Percentiles rank a stretch among this genome's conserved stretches.
Evolutionary conservation across 2,797 vertebrate genomes (phyloP).

Genomic region (Calcarius lapponicus): DNA sequence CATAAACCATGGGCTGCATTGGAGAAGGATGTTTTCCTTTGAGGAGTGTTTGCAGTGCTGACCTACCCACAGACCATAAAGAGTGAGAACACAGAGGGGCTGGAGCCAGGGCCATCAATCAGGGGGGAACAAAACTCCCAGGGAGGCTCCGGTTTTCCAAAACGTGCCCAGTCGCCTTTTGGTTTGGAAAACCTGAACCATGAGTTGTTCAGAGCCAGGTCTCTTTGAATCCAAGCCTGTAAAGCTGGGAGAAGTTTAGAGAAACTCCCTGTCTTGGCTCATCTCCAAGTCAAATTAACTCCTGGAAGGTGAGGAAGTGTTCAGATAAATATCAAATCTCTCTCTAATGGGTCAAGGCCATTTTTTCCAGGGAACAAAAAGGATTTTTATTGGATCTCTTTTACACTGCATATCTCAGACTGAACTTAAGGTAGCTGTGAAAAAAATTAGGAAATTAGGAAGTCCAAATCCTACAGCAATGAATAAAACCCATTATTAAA

Average conservation of each 20-base stretch:
- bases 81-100: neutral
- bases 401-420: neutral
- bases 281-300: constrained; percentile 18
- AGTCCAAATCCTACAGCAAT: neutral
- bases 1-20: neutral
- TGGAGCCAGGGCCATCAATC: neutral
- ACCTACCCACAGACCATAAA: constrained; percentile 7
- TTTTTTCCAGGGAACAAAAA: constrained; percentile 2
- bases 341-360: neutral
- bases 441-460: neutral
- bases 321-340: neutral
- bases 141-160: neutral
- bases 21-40: neutral
- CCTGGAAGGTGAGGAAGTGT: constrained; percentile 30
- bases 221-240: neutral
- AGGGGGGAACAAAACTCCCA: neutral
- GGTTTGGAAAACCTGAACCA: neutral
- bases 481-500: neutral
- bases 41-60: neutral
- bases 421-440: neutral
- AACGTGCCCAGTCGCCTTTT: neutral
- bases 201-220: neutral
- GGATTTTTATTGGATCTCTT: neutral
- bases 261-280: neutral
- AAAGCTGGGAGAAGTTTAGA: neutral